Evolutionary conservation across 2,797 vertebrate genomes (phyloP), one percentile per base, ranked within the genome.

Genomic region (Rhabdomys pumilio): DNA sequence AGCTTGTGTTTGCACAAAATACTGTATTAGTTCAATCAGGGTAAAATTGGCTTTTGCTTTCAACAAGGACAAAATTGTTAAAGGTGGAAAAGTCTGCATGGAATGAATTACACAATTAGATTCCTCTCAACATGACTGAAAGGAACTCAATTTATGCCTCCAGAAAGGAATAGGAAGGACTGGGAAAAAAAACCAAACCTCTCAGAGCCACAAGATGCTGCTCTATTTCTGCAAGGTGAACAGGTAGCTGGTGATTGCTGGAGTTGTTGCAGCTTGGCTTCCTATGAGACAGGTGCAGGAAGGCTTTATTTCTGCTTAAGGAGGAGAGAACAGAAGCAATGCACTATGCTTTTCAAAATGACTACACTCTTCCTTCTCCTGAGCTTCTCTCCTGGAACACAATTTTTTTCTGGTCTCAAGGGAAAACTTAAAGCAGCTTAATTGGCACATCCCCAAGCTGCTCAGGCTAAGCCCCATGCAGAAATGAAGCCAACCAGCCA

Each of bases 11-110:
- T 94, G 55, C 83, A 93, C 67, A 94, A 96, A 97, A 95, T 47
- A 83, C 90, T 38, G 0, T 73, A 94, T 96, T 96, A 93, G 90
- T 90, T 96, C 89, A 86, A 93, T 91, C 94, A 87, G 57, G 80
- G 84, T 55, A 87, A 96, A 79, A 94, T 61, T 93, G 92, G 69
- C 80, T 93, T 93, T 81, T 94, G 90, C 75, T 97, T 96, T 96
- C 76, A 83, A 92, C 72, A 94, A 87, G 96, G 69, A 83, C 69
- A 94, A 92, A 63, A 88, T 87, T 77, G 65, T 94, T 82, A 86
- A 83, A 94, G 89, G 76, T 93, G 87, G 93, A 75, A 94, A 94
- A 76, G 93, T 90, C 75, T 91, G 81, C 15, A 3, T 91, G 47
- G 93, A 88, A 94, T 95, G 81, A 94, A 93, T 94, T 80, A 94